Evolutionary conservation across 2,113 vertebrate species (phyloP).

Genomic region (Vidua chalybeata): DNA sequence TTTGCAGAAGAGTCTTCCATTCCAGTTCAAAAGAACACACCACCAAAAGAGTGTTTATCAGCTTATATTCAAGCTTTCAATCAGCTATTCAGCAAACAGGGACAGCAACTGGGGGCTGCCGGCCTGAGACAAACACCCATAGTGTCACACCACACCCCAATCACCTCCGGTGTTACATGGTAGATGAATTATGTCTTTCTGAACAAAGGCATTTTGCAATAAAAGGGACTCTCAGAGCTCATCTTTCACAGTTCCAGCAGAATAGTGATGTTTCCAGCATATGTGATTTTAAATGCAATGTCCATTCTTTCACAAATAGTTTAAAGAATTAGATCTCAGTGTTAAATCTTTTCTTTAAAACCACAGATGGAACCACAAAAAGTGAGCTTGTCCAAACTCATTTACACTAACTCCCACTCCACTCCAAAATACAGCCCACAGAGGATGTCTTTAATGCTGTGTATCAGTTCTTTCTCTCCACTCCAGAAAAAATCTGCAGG

Average conservation of each 20-base stretch:
- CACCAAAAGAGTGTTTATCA: background rate
- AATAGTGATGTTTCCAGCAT: background rate
- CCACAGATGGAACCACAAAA: slow-evolving; percentile 19
- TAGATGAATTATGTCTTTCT: background rate
- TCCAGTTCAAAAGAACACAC: background rate
- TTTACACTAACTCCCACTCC: slow-evolving; percentile 24
- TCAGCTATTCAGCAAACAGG: background rate
- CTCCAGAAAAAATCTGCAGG: background rate
- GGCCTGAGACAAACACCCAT: background rate
- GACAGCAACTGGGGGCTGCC: background rate
- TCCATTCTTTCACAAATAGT: background rate
- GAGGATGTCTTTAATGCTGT: background rate
- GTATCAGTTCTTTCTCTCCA: background rate
- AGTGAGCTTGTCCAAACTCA: background rate
- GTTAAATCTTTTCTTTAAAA: slow-evolving; percentile 7
- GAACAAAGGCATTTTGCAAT: background rate
- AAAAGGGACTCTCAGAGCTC: background rate
- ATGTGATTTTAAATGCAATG: background rate
- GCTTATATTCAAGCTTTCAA: background rate
- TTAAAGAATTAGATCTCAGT: background rate
- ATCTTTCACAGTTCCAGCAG: background rate
- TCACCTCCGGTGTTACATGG: rapidly evolving
- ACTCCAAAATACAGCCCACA: background rate
- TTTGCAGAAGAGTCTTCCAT: background rate
- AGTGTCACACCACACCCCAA: background rate